phyloP scores from a whole-genome alignment of 2,113 vertebrate genomes.

The Stegastes partitus region DNA sequence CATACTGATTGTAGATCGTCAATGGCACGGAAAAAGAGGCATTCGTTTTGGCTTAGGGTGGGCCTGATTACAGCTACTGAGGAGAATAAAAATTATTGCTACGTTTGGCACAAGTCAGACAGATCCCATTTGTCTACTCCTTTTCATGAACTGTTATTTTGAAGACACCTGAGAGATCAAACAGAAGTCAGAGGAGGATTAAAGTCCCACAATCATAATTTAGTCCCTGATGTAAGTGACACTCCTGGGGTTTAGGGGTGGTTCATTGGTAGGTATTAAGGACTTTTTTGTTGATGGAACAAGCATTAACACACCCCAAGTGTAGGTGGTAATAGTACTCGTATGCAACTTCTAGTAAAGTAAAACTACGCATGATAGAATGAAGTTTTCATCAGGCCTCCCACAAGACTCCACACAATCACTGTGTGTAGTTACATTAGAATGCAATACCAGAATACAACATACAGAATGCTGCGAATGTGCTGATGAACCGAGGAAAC shows the following conservation, averaged over 20 bases:
- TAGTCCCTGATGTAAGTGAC: slow-evolving; percentile 20
- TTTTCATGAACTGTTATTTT: slow-evolving; percentile 26
- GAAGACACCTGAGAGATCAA: slow-evolving; percentile 35
- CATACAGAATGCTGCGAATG: slow-evolving; percentile 6
- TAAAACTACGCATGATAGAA: neutral
- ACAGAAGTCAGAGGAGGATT: slow-evolving; percentile 18
- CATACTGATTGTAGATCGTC: slow-evolving; percentile 50
- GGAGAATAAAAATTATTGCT: slow-evolving; percentile 7
- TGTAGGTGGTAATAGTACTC: slow-evolving; percentile 22
- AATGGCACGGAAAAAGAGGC: slow-evolving; percentile 7
- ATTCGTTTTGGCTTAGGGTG: slow-evolving; percentile 16
- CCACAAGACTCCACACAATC: slow-evolving; percentile 1
- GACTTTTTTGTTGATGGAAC: slow-evolving; percentile 22
- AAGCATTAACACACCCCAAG: slow-evolving; percentile 24
- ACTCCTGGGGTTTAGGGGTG: slow-evolving; percentile 33
- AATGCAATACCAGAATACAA: slow-evolving; percentile 8
- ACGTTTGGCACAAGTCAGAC: slow-evolving; percentile 34
- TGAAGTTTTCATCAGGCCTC: slow-evolving; percentile 16
- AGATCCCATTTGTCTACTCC: neutral
- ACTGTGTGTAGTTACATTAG: neutral
- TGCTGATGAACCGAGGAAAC: slow-evolving; percentile 14
- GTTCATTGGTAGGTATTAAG: slow-evolving; percentile 9
- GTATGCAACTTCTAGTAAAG: slow-evolving; percentile 21
- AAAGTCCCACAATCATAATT: slow-evolving; percentile 20
- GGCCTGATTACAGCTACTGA: slow-evolving; percentile 46